Conservation (phyloP, 2,888 invertebrate genomes). For the Sarcophaga caerulescens region DNA sequence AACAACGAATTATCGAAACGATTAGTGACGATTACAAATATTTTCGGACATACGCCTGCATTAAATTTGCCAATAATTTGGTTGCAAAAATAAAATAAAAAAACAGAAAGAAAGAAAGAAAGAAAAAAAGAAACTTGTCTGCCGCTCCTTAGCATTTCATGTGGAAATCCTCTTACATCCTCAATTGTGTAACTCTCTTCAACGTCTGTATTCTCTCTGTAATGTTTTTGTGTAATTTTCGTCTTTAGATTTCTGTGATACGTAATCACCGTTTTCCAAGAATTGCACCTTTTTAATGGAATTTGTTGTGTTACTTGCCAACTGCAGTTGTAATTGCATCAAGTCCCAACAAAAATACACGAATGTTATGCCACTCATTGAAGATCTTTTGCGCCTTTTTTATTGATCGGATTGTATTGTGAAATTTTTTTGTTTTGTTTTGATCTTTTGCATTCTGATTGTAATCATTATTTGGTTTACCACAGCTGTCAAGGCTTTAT, state of each 20-base stretch:
- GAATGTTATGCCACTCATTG: constrained; percentile 12
- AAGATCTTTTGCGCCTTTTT: constrained; percentile 57
- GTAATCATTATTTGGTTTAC: constrained; percentile 39
- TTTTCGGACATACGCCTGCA: constrained; percentile 46
- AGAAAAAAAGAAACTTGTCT: not conserved
- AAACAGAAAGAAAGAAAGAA: no score
- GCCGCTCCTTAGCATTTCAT: constrained; percentile 1
- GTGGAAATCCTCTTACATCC: constrained; percentile 39
- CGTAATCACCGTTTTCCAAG: constrained; percentile 52
- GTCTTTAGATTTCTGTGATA: not conserved
- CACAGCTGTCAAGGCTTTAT: constrained; percentile 60
- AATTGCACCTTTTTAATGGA: constrained; percentile 68
- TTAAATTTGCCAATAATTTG: not conserved
- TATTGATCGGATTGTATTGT: constrained; percentile 62
- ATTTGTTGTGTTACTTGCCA: constrained; percentile 67
- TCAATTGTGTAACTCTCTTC: constrained; percentile 60
- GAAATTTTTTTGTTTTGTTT: constrained; percentile 33
- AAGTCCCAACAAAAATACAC: constrained; percentile 19
- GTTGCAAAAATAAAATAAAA: not conserved
- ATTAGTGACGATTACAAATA: constrained; percentile 58
- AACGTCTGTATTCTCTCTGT: not conserved
- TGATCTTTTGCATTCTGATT: not conserved
- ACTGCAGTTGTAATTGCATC: constrained; percentile 65
- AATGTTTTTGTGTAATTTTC: constrained; percentile 52
- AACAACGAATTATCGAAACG: constrained; percentile 39